Base-by-base conservation (phyloP, 2,113 vertebrate species). In the Lynx canadensis region DNA sequence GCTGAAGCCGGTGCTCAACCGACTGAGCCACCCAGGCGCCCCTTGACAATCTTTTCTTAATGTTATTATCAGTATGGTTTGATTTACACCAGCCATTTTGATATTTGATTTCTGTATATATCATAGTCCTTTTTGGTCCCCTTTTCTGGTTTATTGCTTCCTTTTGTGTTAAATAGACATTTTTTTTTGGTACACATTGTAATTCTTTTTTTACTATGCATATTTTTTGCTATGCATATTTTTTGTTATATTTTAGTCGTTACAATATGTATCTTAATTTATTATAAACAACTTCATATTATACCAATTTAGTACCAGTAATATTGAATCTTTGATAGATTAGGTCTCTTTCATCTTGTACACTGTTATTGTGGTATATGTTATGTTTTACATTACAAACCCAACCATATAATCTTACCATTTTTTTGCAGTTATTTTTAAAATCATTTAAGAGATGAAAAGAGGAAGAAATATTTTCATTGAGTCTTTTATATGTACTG, bases 371-470 rank as follows among this genome's bases (percentile, higher is more conserved):
- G 8, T 93, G 15, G 13, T 55, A 33, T 79, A 55, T 87, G 9
- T 76, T 89, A 33, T 66, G 21, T 80, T 48, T 91, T 94, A 13
- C n/a, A 13, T 92, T 85, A 13, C 74, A 81, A 81, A 25, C 45
- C 41, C 57, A 93, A 19, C 5, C 14, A 57, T 31, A 82, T 5
- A 66, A 33, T 83, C 84, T 95, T 66, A 50, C 10, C 41, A 45
- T n/a, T 55, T 74, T 95, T 57, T 94, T 90, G 36, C 15, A 91
- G 60, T 91, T 81, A 73, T 48, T 87, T 91, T 82, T 31, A 81
- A 94, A 91, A 45, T 41, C 27, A 13, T 12, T 60, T 89, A 82
- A 78, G 41, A 76, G 50, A 69, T 36, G 41, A 71, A 52, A 66
- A 89, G 80, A 45, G 45, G 25, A 78, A 90, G 21, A 91, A 71